These are phyloP conservation scores for Murina feae DNA, from an alignment of 2,113 vertebrate genomes.

Conservation along the genomic window DNA sequence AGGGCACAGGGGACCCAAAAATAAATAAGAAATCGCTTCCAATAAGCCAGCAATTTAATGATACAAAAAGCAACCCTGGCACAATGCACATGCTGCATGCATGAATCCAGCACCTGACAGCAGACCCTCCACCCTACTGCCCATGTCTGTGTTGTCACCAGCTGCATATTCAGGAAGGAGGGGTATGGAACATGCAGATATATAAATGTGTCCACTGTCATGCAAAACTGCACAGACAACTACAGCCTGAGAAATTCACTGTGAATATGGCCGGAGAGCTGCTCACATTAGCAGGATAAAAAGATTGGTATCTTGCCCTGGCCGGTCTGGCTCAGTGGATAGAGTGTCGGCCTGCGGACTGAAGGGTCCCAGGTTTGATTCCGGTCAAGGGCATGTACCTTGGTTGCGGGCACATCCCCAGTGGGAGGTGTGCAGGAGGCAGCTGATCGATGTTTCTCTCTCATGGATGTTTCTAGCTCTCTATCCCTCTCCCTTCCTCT, in stretches of 20 bases:
- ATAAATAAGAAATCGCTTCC: constrained; percentile 1
- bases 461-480: too few relatives aligned
- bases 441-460: too few relatives aligned
- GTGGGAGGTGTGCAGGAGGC: too few relatives aligned
- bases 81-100: rapidly evolving
- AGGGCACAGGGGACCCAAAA: neutral
- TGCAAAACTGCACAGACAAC: neutral
- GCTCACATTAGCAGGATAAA: neutral
- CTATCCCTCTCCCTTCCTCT: too few relatives aligned
- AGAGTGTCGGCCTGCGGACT: too few relatives aligned
- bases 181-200: neutral
- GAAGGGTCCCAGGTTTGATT: too few relatives aligned
- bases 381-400: too few relatives aligned
- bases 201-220: neutral
- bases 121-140: neutral
- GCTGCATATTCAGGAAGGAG: neutral
- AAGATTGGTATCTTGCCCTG: too few relatives aligned
- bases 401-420: too few relatives aligned
- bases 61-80: neutral
- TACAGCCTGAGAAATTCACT: neutral
- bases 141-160: neutral
- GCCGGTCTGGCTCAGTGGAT: too few relatives aligned
- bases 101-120: neutral
- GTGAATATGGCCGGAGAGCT: neutral
- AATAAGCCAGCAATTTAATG: neutral